Evolutionary conservation across 2,797 vertebrate genomes (phyloP).

Genomic region (Hippocampus kuda): DNA sequence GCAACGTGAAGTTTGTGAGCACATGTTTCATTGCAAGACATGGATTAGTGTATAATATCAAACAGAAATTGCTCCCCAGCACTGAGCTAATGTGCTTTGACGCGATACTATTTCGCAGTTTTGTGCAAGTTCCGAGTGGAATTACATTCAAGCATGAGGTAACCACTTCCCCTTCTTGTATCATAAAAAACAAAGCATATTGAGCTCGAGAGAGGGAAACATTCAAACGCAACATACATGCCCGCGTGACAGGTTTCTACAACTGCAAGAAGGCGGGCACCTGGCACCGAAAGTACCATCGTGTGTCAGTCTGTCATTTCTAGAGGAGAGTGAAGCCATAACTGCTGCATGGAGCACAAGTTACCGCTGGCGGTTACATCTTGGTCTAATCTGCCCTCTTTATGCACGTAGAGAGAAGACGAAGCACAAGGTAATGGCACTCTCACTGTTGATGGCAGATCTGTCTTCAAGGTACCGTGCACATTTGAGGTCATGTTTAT

Average conservation of each 20-base stretch:
- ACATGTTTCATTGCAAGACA: too few species aligned
- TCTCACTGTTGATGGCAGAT: neutral
- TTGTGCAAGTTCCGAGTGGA: neutral
- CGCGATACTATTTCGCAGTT: neutral
- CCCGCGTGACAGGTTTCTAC: neutral
- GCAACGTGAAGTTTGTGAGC: too few species aligned
- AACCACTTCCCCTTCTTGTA: constrained; percentile 34
- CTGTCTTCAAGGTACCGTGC: neutral
- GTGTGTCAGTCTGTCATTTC: constrained; percentile 9
- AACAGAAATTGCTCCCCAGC: too few species aligned
- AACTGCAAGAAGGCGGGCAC: neutral
- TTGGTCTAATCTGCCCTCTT: constrained; percentile 12
- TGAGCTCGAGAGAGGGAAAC: neutral
- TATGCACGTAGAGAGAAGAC: neutral
- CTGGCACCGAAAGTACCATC: neutral
- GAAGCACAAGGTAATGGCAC: constrained; percentile 35
- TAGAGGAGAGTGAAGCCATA: constrained; percentile 12
- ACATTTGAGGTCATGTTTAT: neutral
- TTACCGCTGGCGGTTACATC: neutral
- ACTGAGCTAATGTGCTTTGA: too few species aligned
- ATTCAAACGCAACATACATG: neutral
- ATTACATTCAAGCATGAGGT: constrained; percentile 7
- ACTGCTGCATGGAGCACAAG: constrained; percentile 7
- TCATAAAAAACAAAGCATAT: neutral
- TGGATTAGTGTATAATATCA: too few species aligned